Evolutionary conservation across 2,113 vertebrate genomes (phyloP).

Genomic region (Atlantisia rogersi): DNA sequence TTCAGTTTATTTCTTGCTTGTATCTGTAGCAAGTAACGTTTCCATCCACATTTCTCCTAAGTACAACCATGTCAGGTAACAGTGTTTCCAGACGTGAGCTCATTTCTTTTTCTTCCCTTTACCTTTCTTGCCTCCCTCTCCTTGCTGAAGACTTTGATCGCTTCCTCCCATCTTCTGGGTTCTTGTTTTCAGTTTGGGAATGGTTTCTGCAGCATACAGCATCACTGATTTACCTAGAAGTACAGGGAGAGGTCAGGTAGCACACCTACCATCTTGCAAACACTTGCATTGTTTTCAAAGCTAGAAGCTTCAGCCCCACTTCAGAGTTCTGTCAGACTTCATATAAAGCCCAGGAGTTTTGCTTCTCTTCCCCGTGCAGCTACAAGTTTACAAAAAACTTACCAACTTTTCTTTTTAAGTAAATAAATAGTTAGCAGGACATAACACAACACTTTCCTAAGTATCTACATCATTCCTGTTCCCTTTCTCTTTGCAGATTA

Average conservation of each 20-base stretch:
- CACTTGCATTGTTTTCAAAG: not conserved
- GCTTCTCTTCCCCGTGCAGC: not conserved
- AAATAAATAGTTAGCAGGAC: no score
- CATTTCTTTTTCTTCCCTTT: conserved; percentile 97
- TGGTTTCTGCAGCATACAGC: conserved; percentile 95
- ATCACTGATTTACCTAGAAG: conserved; percentile 90
- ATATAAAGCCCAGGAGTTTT: not conserved
- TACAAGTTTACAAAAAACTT: not conserved
- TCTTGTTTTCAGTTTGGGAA: conserved; percentile 95
- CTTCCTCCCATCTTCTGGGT: conserved; percentile 90
- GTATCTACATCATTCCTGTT: not conserved
- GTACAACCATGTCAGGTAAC: not conserved
- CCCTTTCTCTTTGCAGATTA: not conserved
- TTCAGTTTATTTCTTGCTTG: not conserved
- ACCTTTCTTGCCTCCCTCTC: conserved; percentile 94
- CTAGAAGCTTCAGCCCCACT: not conserved
- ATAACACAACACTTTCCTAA: not conserved
- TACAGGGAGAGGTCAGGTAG: not conserved
- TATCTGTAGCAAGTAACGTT: not conserved
- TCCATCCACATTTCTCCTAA: not conserved
- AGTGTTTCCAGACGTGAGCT: not conserved
- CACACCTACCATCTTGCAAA: not conserved
- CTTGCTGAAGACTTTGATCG: conserved; percentile 87
- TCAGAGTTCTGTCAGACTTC: not conserved
- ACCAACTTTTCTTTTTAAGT: not conserved